phyloP scores from a whole-genome alignment of 2,888 invertebrate species.

The Octodonta nipae region DNA sequence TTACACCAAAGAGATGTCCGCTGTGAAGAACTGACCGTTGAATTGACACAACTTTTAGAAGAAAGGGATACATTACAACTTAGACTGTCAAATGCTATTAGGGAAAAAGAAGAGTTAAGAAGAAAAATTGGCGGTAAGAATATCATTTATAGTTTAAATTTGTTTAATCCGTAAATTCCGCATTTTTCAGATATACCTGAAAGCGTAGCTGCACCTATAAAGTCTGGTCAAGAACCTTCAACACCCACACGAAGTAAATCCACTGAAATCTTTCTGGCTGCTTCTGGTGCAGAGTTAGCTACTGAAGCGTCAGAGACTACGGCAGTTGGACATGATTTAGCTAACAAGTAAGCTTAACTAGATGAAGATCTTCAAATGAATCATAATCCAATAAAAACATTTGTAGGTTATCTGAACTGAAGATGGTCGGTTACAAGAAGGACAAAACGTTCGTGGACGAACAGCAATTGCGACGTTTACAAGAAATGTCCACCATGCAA shows the following conservation, averaged over 20 bases:
- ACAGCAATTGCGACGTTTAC: slow-evolving; percentile 54
- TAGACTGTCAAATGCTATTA: slow-evolving; percentile 65
- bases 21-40: slow-evolving; percentile 74
- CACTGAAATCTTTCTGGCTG: slow-evolving; percentile 22
- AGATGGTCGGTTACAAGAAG: slow-evolving; percentile 57
- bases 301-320: slow-evolving; percentile 19
- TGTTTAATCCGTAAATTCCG: no score
- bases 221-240: no score
- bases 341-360: slow-evolving; percentile 29
- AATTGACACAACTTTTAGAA: slow-evolving; percentile 67
- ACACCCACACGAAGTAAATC: no score
- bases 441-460: slow-evolving; percentile 65
- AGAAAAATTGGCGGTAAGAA: slow-evolving; percentile 26
- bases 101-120: slow-evolving; percentile 53
- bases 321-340: slow-evolving; percentile 16
- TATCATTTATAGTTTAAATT: slow-evolving; percentile 2
- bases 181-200: no score
- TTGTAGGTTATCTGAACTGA: slow-evolving; percentile 59
- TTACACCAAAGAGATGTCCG: slow-evolving; percentile 75
- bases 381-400: no score
- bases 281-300: slow-evolving; percentile 26
- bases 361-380: no score
- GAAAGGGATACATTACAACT: slow-evolving; percentile 76
- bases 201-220: no score
- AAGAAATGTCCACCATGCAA: slow-evolving; percentile 62